A percentile compares a stretch with the other conserved stretches of the same genome.
Conservation (phyloP, 2,797 vertebrate genomes). For the Helostoma temminkii region DNA sequence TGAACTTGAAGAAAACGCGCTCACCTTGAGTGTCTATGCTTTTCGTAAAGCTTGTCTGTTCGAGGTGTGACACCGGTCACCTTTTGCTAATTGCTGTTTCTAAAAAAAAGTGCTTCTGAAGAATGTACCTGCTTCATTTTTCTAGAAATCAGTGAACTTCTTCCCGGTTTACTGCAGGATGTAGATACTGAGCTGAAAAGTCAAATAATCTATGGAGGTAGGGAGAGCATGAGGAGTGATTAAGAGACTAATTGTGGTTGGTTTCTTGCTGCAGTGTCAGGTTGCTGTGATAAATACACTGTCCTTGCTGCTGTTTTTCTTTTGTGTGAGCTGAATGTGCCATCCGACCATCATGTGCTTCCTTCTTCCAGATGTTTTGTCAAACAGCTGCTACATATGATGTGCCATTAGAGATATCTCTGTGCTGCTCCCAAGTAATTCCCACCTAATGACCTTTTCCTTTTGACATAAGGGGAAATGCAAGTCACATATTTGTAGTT, state of each 20-base stretch:
- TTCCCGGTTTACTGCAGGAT: slow-evolving; percentile 36
- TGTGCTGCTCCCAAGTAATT: neutral
- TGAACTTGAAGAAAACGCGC: slow-evolving; percentile 27
- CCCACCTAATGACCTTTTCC: neutral
- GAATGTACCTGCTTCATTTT: slow-evolving; percentile 56
- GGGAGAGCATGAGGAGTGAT: neutral
- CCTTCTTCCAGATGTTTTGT: slow-evolving; percentile 27
- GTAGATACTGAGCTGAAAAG: slow-evolving; percentile 12
- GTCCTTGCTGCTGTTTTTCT: slow-evolving; percentile 9
- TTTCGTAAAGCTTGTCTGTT: slow-evolving; percentile 31
- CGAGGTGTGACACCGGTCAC: slow-evolving; percentile 13
- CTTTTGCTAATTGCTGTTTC: slow-evolving; percentile 33
- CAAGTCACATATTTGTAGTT: slow-evolving; percentile 4
- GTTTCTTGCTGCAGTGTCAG: slow-evolving; percentile 11
- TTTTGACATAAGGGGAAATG: neutral
- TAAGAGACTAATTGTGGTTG: slow-evolving; percentile 3
- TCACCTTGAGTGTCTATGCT: slow-evolving; percentile 26
- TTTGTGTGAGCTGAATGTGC: slow-evolving; percentile 50
- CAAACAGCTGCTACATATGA: slow-evolving; percentile 51
- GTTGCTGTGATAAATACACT: slow-evolving; percentile 6
- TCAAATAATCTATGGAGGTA: neutral
- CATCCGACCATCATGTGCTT: slow-evolving; percentile 39
- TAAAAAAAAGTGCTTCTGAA: slow-evolving; percentile 23
- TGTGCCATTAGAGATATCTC: slow-evolving; percentile 63
- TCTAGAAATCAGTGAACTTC: slow-evolving; percentile 7